Evolutionary conservation across 2,113 vertebrate genomes (phyloP).

Genomic region (Gorsachius goisagi): DNA sequence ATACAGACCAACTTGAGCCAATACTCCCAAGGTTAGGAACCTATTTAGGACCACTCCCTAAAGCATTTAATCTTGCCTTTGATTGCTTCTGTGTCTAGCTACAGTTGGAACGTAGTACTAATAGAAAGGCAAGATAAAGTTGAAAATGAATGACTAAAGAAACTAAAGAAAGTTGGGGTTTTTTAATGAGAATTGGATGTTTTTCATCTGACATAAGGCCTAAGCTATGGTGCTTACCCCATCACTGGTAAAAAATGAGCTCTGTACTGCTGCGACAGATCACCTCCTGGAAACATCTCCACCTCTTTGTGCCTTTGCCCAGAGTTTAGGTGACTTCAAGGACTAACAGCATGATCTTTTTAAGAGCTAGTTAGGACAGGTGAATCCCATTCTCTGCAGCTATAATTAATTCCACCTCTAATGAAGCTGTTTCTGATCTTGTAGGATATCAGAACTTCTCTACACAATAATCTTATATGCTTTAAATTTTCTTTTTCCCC

Average conservation of each 20-base stretch:
- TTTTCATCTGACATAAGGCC: not conserved
- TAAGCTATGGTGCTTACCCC: not conserved
- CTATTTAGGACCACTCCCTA: not conserved
- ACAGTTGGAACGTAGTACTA: not conserved
- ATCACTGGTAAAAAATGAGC: too few relatives aligned
- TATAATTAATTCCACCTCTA: not conserved
- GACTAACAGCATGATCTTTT: not conserved
- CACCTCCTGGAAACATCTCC: not conserved
- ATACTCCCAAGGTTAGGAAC: not conserved
- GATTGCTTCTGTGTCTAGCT: not conserved
- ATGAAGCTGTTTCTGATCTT: not conserved
- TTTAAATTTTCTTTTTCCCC: not conserved
- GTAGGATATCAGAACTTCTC: not conserved
- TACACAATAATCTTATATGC: fast-evolving
- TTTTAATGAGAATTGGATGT: not conserved
- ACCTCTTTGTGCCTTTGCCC: not conserved
- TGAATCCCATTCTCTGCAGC: not conserved
- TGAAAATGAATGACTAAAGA: not conserved
- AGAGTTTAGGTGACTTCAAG: not conserved
- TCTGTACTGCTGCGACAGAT: not conserved
- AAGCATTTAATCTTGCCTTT: not conserved
- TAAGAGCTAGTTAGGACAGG: not conserved
- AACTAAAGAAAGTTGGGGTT: fast-evolving
- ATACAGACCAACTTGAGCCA: not conserved
- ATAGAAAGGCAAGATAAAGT: not conserved